Evolutionary conservation across 1,140 invertebrate species (phyloP).

Genomic region (Agrypnia vestita): DNA sequence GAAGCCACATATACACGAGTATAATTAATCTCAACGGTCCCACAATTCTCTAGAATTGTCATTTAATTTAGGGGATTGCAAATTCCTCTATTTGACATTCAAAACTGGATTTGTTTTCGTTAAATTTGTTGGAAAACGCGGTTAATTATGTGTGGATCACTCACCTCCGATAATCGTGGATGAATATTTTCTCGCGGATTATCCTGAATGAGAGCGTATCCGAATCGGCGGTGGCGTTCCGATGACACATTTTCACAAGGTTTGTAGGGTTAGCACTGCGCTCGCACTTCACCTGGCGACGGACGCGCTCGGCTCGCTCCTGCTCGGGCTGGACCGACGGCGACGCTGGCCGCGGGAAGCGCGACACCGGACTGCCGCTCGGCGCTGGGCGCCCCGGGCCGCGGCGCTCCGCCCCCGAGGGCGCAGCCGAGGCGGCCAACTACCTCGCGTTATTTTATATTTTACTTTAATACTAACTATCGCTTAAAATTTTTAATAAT

Average conservation of each 20-base stretch:
- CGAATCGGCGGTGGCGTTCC: constrained; percentile 16
- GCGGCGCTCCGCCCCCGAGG: neutral
- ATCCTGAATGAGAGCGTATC: constrained; percentile 39
- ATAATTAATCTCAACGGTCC: constrained; percentile 9
- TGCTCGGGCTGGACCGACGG: constrained; percentile 16
- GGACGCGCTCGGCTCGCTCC: neutral
- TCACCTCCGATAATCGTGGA: constrained; percentile 38
- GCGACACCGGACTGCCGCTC: constrained; percentile 54
- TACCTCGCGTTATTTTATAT: neutral
- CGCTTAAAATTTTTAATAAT: too few relatives aligned
- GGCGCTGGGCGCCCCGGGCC: neutral
- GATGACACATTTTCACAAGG: constrained; percentile 41
- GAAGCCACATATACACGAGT: neutral
- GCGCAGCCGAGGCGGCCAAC: neutral
- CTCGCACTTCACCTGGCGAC: constrained; percentile 20
- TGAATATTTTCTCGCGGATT: constrained; percentile 38
- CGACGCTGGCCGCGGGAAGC: constrained; percentile 37
- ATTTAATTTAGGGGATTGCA: neutral
- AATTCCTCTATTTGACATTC: constrained; percentile 40
- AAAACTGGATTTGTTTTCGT: constrained; percentile 25
- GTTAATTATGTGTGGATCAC: neutral
- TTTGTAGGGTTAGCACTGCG: constrained; percentile 17
- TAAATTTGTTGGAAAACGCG: constrained; percentile 2
- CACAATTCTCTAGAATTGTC: neutral
- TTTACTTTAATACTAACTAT: too few relatives aligned